Conservation (phyloP, 2,888 invertebrate species). For the Cataglyphis cursor region DNA sequence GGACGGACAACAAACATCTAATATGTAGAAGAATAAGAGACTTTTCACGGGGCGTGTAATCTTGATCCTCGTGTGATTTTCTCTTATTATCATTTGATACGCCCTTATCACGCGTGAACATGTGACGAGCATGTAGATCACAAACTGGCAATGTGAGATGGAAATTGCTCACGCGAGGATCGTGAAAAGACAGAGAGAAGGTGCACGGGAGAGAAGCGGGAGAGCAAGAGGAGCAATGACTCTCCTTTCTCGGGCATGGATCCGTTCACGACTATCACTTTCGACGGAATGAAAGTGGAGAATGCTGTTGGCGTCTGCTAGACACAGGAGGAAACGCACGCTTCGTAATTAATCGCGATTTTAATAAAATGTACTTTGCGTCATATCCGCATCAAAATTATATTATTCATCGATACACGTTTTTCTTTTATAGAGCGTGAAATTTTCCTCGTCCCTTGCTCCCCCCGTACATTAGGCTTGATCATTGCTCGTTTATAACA, state of each 20-base stretch:
- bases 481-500: background rate
- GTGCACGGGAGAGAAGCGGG: background rate
- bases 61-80: background rate
- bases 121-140: background rate
- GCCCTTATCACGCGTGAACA: background rate
- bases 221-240: slow-evolving; percentile 76
- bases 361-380: slow-evolving; percentile 13
- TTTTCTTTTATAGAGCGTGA: background rate
- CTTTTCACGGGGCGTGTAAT: slow-evolving; percentile 18
- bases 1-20: background rate
- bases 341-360: slow-evolving; percentile 45
- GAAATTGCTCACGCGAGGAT: slow-evolving; percentile 28
- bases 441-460: background rate
- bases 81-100: background rate
- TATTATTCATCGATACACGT: background rate
- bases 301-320: slow-evolving; percentile 72
- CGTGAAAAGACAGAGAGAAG: slow-evolving; percentile 30
- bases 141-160: slow-evolving; percentile 5
- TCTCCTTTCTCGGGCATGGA: slow-evolving; percentile 84
- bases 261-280: slow-evolving; percentile 85
- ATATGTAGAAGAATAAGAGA: slow-evolving; percentile 8
- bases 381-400: slow-evolving; percentile 4
- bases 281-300: slow-evolving; percentile 85
- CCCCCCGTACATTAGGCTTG: background rate
- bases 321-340: slow-evolving; percentile 48